phyloP scores from a whole-genome alignment of 2,888 invertebrate genomes.

The Leucophenga maculata region DNA sequence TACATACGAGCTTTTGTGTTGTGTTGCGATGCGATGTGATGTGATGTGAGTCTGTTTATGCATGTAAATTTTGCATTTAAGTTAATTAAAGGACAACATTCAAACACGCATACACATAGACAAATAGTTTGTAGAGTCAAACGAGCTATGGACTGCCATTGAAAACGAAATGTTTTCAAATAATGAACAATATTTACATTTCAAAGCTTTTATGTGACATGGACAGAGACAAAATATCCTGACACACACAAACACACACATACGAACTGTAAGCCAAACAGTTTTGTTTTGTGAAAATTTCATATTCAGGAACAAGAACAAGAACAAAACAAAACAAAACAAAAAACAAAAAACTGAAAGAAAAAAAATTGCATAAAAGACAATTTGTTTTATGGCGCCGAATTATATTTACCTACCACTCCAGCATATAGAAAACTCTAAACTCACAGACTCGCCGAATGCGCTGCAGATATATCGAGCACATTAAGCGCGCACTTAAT shows the following conservation, averaged over 20 bases:
- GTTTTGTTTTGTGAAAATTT: conserved; percentile 17
- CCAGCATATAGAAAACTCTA: no score
- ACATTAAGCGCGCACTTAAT: conserved; percentile 62
- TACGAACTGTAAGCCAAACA: background rate
- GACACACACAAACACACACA: no score
- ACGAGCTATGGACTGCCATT: background rate
- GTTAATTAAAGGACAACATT: conserved; percentile 44
- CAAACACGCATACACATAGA: background rate
- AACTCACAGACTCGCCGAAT: no score
- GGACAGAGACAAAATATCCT: no score
- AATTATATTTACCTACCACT: no score
- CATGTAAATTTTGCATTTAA: conserved; percentile 37
- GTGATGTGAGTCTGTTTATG: conserved; percentile 21
- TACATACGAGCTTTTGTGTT: no score
- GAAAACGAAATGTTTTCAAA: conserved; percentile 40
- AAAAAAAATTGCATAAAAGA: conserved; percentile 20
- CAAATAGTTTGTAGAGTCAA: background rate
- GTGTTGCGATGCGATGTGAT: no score
- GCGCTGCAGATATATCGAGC: conserved; percentile 38
- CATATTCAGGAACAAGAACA: conserved; percentile 10
- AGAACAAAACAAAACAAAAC: conserved; percentile 15
- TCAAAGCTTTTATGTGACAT: conserved; percentile 45
- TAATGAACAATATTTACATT: conserved; percentile 63
- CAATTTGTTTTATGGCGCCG: conserved; percentile 58
- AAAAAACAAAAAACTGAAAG: conserved; percentile 33